Percentiles rank a stretch among this genome's conserved stretches.
Evolutionary conservation across 2,113 vertebrate genomes (phyloP).

Genomic region (Suncus etruscus): DNA sequence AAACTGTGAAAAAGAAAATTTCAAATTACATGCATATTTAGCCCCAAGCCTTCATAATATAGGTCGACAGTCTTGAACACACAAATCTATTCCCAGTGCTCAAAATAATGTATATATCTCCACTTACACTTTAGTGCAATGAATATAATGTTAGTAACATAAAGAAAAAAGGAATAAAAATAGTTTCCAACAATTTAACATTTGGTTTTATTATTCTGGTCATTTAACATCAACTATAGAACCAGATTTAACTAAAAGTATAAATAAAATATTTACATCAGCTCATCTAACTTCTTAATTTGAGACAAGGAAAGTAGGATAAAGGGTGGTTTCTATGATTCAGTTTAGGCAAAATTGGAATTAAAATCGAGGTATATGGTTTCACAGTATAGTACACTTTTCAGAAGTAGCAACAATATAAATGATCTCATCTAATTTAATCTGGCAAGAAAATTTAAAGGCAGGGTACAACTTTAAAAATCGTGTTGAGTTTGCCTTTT

Average conservation of each 20-base stretch:
- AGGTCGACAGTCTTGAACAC: not conserved
- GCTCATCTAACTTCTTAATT: conserved; percentile 34
- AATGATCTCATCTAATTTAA: conserved; percentile 77
- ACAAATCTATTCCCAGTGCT: not conserved
- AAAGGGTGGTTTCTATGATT: conserved; percentile 46
- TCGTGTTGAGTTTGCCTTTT: conserved; percentile 62
- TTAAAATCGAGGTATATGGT: conserved; percentile 65
- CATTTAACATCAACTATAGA: not conserved
- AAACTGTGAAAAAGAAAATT: too few relatives aligned
- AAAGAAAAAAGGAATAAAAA: conserved; percentile 31
- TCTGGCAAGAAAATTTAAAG: conserved; percentile 62
- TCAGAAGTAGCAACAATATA: conserved; percentile 63
- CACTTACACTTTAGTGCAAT: conserved; percentile 9
- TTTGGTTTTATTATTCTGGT: conserved; percentile 30
- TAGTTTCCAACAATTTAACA: conserved; percentile 26
- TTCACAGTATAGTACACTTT: conserved; percentile 57
- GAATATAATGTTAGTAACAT: conserved; percentile 36
- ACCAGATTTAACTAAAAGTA: not conserved
- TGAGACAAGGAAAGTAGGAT: conserved; percentile 32
- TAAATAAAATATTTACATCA: conserved; percentile 1
- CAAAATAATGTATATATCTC: not conserved
- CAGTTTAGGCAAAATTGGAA: conserved; percentile 36
- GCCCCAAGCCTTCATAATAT: not conserved
- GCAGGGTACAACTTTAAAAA: conserved; percentile 54
- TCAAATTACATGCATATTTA: too few relatives aligned